Evolutionary conservation across 2,888 invertebrate species (phyloP).

Genomic region (Leucophenga maculata): DNA sequence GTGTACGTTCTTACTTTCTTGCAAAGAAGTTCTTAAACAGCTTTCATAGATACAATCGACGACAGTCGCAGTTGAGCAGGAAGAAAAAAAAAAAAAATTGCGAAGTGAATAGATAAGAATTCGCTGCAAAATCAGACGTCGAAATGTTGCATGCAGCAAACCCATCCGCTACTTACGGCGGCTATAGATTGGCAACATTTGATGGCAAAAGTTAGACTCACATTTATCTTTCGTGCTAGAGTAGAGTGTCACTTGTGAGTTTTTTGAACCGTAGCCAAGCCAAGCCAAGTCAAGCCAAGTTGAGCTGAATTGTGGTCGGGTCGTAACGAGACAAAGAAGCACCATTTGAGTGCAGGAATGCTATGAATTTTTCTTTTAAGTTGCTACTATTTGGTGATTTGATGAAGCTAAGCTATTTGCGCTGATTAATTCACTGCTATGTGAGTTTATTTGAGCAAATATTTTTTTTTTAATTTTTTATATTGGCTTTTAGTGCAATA

Average conservation of each 20-base stretch:
- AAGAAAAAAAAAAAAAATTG: too few species aligned
- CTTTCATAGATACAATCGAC: not conserved
- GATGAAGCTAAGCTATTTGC: too few species aligned
- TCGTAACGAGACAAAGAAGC: too few species aligned
- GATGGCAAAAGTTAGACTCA: slow-evolving; percentile 62
- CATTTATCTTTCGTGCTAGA: slow-evolving; percentile 61
- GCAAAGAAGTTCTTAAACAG: not conserved
- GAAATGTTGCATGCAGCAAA: slow-evolving; percentile 34
- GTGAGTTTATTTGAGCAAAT: too few species aligned
- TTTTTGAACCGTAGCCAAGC: slow-evolving; percentile 63
- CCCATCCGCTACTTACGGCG: slow-evolving; percentile 2
- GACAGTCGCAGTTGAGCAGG: not conserved
- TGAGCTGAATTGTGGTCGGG: too few species aligned
- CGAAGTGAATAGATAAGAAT: slow-evolving; percentile 10
- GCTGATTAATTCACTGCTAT: too few species aligned
- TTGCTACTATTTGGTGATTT: too few species aligned
- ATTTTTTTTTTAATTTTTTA: too few species aligned
- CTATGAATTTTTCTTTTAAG: too few species aligned
- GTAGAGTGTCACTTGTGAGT: slow-evolving; percentile 59
- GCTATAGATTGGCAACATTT: slow-evolving; percentile 62
- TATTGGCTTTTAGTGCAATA: too few species aligned
- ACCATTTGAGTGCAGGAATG: too few species aligned
- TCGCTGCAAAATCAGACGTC: slow-evolving; percentile 34
- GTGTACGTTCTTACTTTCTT: slow-evolving; percentile 1
- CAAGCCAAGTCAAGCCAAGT: not conserved